Base-by-base conservation (phyloP, 2,888 invertebrate species). In the Chrysolina americana region DNA sequence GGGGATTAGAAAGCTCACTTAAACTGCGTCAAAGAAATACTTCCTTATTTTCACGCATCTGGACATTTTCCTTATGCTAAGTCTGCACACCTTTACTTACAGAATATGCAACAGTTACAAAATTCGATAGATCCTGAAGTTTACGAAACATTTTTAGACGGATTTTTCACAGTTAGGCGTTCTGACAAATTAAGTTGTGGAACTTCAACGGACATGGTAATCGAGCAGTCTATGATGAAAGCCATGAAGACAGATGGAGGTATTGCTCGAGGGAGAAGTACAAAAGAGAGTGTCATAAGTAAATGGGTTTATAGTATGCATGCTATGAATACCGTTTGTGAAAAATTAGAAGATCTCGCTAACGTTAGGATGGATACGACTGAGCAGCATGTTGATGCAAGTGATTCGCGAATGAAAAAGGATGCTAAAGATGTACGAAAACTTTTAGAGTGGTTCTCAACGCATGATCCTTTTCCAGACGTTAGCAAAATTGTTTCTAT, bases 1-100 rank as follows among this genome's bases (percentile, higher is more conserved):
- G 85, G 85, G 50, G 84, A 87, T 83, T 87, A 86, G 85, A 62
- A 85, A 83, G 82, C 81, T 76, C 86, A 87, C 84, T 85, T 86
- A 62, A 81, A 83, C 63, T 65, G 81, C 73, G 79, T 86, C 21
- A 78, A 83, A 83, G 79, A 83, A 84, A 87, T 87, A 85, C 76
- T 82, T 73, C 86, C 86, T 81, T 87, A 83, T 79, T 85, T 84
- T 68, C 82, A 82, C 68, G 76, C 82, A n/a, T 76, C 76, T 41
- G 82, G 83, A 59, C 83, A 83, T 80, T 83, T 81, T 76, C 75
- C 56, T 69, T 81, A 83, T 76, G 80, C 79, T 65, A 80, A 82
- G 59, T 83, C 80, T 79, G 81, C 84, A n/a, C 85, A 86, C 73
- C 68, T 86, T 11, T 86, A 86, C 63, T 53, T 79, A 17, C 79